Conservation (phyloP, 2,797 vertebrate genomes). For the Megalops cyprinoides region DNA sequence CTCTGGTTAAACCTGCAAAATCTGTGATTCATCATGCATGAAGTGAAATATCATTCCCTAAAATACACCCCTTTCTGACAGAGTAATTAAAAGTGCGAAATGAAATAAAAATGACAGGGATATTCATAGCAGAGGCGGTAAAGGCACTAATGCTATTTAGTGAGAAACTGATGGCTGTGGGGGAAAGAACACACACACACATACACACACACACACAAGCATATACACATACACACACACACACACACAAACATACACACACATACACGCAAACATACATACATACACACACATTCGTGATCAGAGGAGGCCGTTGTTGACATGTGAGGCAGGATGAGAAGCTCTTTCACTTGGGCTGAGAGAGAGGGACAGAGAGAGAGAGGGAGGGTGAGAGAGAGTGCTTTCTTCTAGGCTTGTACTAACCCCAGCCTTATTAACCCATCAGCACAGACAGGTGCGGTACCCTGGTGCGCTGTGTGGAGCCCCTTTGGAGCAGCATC, state of each 20-base stretch:
- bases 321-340: no score
- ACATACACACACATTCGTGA: neutral
- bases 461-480: no score
- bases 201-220: neutral
- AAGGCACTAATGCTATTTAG: neutral
- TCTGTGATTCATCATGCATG: neutral
- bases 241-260: neutral
- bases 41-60: neutral
- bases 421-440: no score
- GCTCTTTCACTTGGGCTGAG: no score
- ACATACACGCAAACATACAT: neutral
- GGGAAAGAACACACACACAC: conserved; percentile 16
- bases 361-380: no score
- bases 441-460: no score
- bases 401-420: no score
- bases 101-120: neutral
- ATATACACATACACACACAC: neutral
- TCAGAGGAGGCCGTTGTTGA: neutral
- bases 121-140: neutral
- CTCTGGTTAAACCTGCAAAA: neutral
- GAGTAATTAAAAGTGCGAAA: conserved; percentile 18
- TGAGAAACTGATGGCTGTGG: neutral
- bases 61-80: neutral
- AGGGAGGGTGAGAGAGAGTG: no score
- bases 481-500: neutral